Percentiles rank a stretch among this genome's conserved stretches.
phyloP scores from a whole-genome alignment of 2,113 vertebrate genomes.

The human (Homo sapiens) region DNA sequence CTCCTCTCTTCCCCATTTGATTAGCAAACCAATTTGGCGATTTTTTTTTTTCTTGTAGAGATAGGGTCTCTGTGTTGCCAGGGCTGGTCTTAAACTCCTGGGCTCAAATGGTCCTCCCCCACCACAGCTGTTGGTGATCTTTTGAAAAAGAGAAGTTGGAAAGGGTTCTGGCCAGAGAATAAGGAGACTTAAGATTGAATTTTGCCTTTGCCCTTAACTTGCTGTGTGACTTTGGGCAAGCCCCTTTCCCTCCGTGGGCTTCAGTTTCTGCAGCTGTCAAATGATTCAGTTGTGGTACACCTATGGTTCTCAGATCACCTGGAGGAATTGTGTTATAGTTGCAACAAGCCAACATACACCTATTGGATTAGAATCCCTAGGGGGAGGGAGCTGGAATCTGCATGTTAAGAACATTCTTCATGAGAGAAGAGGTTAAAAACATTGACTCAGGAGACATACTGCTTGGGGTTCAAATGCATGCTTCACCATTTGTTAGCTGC shows the following conservation, averaged over 20 bases:
- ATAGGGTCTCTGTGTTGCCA: not conserved
- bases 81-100: not conserved
- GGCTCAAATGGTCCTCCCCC: not conserved
- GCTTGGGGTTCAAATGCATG: not conserved
- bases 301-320: not conserved
- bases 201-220: not conserved
- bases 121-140: no score
- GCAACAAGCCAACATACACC: not conserved
- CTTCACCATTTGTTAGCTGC: not conserved
- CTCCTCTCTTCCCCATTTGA: not conserved
- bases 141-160: not conserved
- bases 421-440: not conserved
- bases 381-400: not conserved
- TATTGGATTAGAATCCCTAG: not conserved
- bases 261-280: not conserved
- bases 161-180: not conserved
- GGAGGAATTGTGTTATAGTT: not conserved
- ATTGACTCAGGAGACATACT: not conserved
- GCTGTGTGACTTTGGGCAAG: not conserved
- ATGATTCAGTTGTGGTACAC: not conserved
- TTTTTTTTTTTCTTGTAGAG: not conserved
- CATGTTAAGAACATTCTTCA: not conserved
- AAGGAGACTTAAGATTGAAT: not conserved
- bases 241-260: not conserved
- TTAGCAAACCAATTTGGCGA: not conserved